These are phyloP conservation scores for Hyperoplus immaculatus DNA, from an alignment of 2,797 vertebrate genomes.

Conservation along the genomic window DNA sequence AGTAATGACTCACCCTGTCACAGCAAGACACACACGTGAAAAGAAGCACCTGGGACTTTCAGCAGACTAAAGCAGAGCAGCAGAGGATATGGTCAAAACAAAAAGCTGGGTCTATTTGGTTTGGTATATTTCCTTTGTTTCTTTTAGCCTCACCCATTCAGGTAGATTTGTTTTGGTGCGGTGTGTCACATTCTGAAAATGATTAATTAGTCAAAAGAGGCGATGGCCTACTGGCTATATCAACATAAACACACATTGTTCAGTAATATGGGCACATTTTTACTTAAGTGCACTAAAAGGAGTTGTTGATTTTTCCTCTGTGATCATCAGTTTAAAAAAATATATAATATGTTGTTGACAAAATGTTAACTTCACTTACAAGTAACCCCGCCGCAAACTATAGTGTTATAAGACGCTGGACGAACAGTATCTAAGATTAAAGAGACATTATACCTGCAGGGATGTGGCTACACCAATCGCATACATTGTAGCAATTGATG, in stretches of 20 bases:
- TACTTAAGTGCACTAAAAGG: neutral
- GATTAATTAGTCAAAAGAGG: slow-evolving; percentile 62
- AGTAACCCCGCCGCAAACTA: neutral
- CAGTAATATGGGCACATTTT: neutral
- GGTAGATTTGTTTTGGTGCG: slow-evolving; percentile 38
- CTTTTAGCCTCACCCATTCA: slow-evolving; percentile 34
- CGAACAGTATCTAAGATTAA: slow-evolving; percentile 48
- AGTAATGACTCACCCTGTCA: slow-evolving; percentile 79
- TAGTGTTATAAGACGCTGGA: neutral
- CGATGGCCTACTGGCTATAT: slow-evolving; percentile 24
- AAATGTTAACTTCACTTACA: neutral
- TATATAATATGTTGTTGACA: neutral
- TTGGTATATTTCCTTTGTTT: slow-evolving; percentile 63
- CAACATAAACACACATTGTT: slow-evolving; percentile 8
- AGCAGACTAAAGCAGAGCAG: slow-evolving; percentile 54
- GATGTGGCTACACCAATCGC: no score
- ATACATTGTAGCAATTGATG: no score
- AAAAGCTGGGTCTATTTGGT: slow-evolving; percentile 67
- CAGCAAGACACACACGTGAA: slow-evolving; percentile 64
- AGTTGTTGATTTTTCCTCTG: neutral
- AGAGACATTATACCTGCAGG: neutral
- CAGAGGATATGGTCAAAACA: slow-evolving; percentile 59
- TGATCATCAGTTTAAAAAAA: neutral
- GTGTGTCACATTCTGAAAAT: slow-evolving; percentile 21
- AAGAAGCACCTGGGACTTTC: slow-evolving; percentile 62